Percentiles rank a stretch among this genome's conserved stretches.
phyloP scores from a whole-genome alignment of 1,140 invertebrate species.

The Drosophila arawakana region DNA sequence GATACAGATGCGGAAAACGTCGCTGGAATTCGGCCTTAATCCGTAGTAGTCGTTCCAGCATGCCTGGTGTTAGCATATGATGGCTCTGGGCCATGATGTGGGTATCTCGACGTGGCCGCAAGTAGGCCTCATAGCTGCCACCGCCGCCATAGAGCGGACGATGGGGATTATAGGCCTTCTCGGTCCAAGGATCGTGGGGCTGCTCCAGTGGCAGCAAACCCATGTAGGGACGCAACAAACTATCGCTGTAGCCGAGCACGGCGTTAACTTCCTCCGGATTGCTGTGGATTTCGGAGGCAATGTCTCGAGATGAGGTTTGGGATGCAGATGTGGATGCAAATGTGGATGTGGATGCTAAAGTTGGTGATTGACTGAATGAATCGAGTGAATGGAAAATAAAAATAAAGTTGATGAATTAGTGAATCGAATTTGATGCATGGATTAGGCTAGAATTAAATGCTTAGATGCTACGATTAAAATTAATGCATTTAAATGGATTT shows the following conservation, averaged over 20 bases:
- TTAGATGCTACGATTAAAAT: constrained; percentile 7
- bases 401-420: constrained; percentile 24
- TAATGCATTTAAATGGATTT: not conserved
- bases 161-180: constrained; percentile 59
- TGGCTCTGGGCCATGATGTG: constrained; percentile 57
- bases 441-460: constrained; percentile 19
- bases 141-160: constrained; percentile 62
- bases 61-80: constrained; percentile 67
- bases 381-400: constrained; percentile 9
- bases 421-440: not conserved
- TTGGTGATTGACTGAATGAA: constrained; percentile 55
- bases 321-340: constrained; percentile 37
- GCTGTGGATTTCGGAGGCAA: constrained; percentile 34
- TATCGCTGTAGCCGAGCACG: constrained; percentile 40
- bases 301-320: constrained; percentile 32
- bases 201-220: constrained; percentile 61
- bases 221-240: constrained; percentile 72
- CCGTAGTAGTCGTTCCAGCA: constrained; percentile 71
- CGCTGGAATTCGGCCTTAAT: constrained; percentile 73
- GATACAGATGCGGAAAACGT: constrained; percentile 69
- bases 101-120: constrained; percentile 64
- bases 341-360: constrained; percentile 21
- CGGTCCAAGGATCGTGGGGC: constrained; percentile 71
- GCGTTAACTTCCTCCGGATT: constrained; percentile 44
- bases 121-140: constrained; percentile 72